Evolutionary conservation across 2,888 invertebrate genomes (phyloP), one percentile per base, ranked within the genome.

Genomic region (Apodemia duryi): DNA sequence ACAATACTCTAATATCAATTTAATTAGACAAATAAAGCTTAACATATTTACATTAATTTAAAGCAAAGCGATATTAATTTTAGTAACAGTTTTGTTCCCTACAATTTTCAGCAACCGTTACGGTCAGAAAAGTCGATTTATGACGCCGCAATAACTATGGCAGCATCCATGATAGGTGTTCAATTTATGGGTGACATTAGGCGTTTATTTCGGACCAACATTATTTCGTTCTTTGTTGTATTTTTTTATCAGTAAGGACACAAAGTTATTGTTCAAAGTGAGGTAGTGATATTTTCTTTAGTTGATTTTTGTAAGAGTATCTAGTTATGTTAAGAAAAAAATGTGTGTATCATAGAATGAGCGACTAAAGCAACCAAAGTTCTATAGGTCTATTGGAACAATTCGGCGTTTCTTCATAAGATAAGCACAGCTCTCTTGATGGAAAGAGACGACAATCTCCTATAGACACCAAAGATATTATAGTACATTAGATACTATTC

Each of bases 141-240:
- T 83, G 77, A 72, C 73, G 71, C 70, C 74, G 75, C 81, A 77
- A 82, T 83, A 82, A 85, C 81, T 85, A 83, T 83, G 77, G 79
- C 77, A 74, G 76, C 78, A 79, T 80, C 78, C 79, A 77, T 77
- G 77, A 82, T 82, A 80, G 32, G 32, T 78, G 68, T 68, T 69
- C 81, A 82, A 86, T 84, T 84, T 85, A 86, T 78, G 71, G 74
- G 71, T 57, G 70, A 72, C 77, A 81, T 80, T 82, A 80, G 77
- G 74, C 21, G 62, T 67, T 70, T 75, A 74, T 77, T 74, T 79
- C 76, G 78, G 77, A 72, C 72, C 65, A 66, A 74, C 74, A 82
- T 82, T 81, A 79, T 74, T 74, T 69, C 70, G 68, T 70, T 71
- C 73, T 77, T 61, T 41, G 35, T 61, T 61, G 35, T 29, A 28